These are phyloP conservation scores for Craseonycteris thonglongyai DNA, from an alignment of 2,113 vertebrate species.

Conservation along the genomic window DNA sequence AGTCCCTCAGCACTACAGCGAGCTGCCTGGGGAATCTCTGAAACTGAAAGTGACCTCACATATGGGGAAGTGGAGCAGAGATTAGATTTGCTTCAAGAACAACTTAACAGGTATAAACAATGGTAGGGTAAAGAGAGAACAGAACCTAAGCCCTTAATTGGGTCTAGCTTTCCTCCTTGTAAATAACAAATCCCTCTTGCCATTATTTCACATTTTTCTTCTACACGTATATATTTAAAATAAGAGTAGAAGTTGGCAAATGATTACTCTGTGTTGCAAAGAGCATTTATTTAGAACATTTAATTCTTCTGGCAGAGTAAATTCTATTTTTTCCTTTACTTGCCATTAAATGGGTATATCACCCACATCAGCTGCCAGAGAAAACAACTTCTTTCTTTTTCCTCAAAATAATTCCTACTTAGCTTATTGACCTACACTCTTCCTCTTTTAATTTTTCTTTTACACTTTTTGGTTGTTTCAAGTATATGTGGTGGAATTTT, in stretches of 20 bases:
- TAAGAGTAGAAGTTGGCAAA: not conserved
- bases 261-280: constrained; percentile 2
- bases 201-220: not conserved
- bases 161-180: not conserved
- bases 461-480: not conserved
- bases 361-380: not conserved
- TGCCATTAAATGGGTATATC: not conserved
- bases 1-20: constrained; percentile 80
- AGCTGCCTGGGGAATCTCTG: constrained; percentile 85
- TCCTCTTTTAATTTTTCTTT: constrained; percentile 22
- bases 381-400: not conserved
- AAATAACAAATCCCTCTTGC: not conserved
- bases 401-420: constrained; percentile 37
- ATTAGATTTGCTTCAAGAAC: constrained; percentile 94
- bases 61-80: constrained; percentile 97
- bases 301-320: not conserved
- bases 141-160: not conserved
- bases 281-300: constrained; percentile 25
- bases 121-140: not conserved
- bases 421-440: not conserved
- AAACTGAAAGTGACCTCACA: constrained; percentile 92
- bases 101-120: constrained; percentile 92
- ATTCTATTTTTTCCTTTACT: not conserved
- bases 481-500: not conserved
- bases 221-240: not conserved